Evolutionary conservation across 1,140 invertebrate genomes (phyloP), one percentile per base, ranked within the genome.

Genomic region (Drosophila athabasca): DNA sequence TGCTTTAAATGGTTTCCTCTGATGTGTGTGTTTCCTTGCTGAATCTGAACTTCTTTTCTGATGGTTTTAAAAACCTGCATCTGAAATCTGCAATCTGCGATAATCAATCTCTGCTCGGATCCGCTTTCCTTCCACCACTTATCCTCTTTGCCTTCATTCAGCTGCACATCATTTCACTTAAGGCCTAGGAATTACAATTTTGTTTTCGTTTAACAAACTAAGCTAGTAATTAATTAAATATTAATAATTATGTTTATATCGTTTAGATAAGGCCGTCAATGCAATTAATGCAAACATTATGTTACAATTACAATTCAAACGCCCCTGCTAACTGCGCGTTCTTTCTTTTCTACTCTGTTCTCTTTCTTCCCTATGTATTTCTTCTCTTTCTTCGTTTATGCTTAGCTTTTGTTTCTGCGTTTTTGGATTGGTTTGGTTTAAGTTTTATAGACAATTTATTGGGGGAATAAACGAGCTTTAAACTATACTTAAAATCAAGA

Each of bases 251-350:
- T 69, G 64, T 76, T 85, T 87, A 85, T 85, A 87, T 85, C 78
- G 70, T 85, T 85, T 85, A 85, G 82, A 85, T 85, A 85, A 85
- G 82, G 82, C 82, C 82, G 82, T 85, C 82, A 85, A 87, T 85
- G 82, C 82, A 82, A 84, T 81, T 81, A 59, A 70, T 87, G 82
- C 82, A 81, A 87, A 78, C 68, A 62, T 78, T 85, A 77, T 85
- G 46, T 78, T 81, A 70, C 62, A 81, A 74, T 87, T 76, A 85
- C 77, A 85, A 67, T 66, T 75, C 74, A 87, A 81, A 75, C 74
- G 65, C 65, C 54, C 35, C 48, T 26, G 70, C 58, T 66, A 52
- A 71, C 77, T 76, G 55, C 61, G 66, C 50, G 71, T 58, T 80
- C 46, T 62, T 45, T 35, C 26, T 76, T 59, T 58, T 76, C 29